phyloP scores from a whole-genome alignment of 2,113 vertebrate genomes.

The Serilophus lunatus region DNA sequence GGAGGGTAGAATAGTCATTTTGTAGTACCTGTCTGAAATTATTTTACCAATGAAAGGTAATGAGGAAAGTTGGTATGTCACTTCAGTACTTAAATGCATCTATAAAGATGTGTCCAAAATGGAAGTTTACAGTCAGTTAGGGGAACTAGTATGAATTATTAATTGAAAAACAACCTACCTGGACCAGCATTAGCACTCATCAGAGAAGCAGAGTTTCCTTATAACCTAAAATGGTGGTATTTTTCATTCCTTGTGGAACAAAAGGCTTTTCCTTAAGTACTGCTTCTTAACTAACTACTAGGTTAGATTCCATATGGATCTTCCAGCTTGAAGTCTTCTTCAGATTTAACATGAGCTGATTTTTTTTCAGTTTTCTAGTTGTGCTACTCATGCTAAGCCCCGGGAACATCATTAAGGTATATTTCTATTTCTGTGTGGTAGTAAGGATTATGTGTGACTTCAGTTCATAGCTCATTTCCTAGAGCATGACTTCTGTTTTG shows the following conservation, averaged over 20 bases:
- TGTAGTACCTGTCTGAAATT: conserved; percentile 17
- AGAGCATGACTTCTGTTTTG: not conserved
- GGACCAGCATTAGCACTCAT: not conserved
- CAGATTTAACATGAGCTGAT: not conserved
- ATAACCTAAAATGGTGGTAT: not conserved
- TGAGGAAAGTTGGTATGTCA: not conserved
- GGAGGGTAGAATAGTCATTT: conserved; percentile 35
- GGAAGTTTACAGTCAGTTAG: not conserved
- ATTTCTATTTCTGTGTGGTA: not conserved
- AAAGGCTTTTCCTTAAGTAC: not conserved
- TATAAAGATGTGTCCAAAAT: not conserved
- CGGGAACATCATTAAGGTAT: not conserved
- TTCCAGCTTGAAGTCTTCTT: not conserved
- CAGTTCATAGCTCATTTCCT: not conserved
- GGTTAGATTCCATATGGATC: not conserved
- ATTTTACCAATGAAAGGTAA: conserved; percentile 11
- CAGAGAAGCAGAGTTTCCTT: not conserved
- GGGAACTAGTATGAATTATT: not conserved
- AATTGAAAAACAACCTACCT: not conserved
- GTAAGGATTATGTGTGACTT: not conserved
- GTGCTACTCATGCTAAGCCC: not conserved
- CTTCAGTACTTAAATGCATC: not conserved
- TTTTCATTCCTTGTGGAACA: not conserved
- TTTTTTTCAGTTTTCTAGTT: not conserved
- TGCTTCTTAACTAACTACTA: not conserved